phyloP scores from a whole-genome alignment of 2,888 invertebrate genomes.

The Trissonchulus sp. region DNA sequence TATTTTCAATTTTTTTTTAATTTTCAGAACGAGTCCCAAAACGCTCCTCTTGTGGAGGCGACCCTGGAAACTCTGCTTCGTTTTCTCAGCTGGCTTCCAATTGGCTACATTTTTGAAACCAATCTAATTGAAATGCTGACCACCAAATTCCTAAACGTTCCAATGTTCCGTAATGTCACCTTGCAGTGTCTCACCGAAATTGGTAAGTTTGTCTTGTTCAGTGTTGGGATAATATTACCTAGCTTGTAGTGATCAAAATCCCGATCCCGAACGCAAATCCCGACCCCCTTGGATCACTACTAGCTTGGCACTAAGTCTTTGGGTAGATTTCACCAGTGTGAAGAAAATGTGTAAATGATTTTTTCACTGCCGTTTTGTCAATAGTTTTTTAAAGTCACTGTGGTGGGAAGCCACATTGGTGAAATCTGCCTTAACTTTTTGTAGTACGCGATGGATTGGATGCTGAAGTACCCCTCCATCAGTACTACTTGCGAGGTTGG shows the following conservation, averaged over 20 bases:
- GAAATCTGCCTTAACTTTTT: too few relatives aligned
- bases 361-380: too few relatives aligned
- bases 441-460: too few relatives aligned
- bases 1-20: too few relatives aligned
- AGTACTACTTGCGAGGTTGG: too few relatives aligned
- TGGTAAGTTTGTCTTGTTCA: constrained; percentile 53
- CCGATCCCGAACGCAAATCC: constrained; percentile 10
- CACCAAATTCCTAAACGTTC: constrained; percentile 92
- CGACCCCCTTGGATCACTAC: constrained; percentile 4
- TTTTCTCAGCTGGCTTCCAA: constrained; percentile 99
- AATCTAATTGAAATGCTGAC: constrained; percentile 87
- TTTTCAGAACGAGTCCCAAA: constrained; percentile 80
- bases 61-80: constrained; percentile 90
- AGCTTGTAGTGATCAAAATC: too few relatives aligned
- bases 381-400: too few relatives aligned
- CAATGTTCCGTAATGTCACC: constrained; percentile 94
- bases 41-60: constrained; percentile 87
- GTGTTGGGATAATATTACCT: too few relatives aligned
- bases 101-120: constrained; percentile 99
- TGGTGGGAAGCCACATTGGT: too few relatives aligned
- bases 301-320: constrained; percentile 21
- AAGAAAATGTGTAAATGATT: too few relatives aligned
- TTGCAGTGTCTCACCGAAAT: constrained; percentile 97
- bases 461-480: too few relatives aligned
- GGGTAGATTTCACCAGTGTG: too few relatives aligned